phyloP scores from a whole-genome alignment of 2,888 invertebrate species.

The Disparrhopalites patrizii region DNA sequence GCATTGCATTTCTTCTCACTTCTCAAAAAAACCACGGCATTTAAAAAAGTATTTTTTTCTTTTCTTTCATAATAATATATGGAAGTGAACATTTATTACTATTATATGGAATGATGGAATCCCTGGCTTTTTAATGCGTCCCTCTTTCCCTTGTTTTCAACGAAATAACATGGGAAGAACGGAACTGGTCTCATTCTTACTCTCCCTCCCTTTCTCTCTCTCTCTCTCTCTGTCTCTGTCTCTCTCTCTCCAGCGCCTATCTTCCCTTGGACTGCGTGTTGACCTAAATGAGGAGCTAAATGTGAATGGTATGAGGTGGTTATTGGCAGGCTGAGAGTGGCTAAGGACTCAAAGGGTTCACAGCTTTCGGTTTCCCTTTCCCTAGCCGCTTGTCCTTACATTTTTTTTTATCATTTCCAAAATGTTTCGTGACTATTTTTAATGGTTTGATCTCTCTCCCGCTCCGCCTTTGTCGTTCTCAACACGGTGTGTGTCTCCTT shows the following conservation, averaged over 20 bases:
- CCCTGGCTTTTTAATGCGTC: too few species aligned
- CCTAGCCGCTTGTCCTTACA: neutral
- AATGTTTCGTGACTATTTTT: neutral
- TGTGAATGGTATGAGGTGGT: neutral
- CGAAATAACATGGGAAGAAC: neutral
- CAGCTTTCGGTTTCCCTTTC: slow-evolving; percentile 6
- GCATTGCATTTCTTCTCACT: neutral
- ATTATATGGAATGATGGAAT: too few species aligned
- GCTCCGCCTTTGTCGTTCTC: too few species aligned
- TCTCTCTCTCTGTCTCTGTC: slow-evolving; percentile 6
- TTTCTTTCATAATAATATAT: too few species aligned
- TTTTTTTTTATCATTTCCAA: slow-evolving; percentile 6
- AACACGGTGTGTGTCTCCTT: too few species aligned
- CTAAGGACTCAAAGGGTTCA: slow-evolving; percentile 3
- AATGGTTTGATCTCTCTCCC: too few species aligned
- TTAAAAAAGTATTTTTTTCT: too few species aligned
- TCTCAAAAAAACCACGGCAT: too few species aligned
- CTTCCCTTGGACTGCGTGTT: slow-evolving; percentile 18
- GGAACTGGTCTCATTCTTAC: slow-evolving; percentile 1
- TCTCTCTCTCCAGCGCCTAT: neutral
- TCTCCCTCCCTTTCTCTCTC: slow-evolving; percentile 4
- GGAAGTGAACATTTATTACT: too few species aligned
- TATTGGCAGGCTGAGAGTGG: too few species aligned
- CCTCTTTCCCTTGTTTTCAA: too few species aligned
- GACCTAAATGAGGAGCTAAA: slow-evolving; percentile 19